phyloP scores from a whole-genome alignment of 2,113 vertebrate species.

The Trinectes maculatus region DNA sequence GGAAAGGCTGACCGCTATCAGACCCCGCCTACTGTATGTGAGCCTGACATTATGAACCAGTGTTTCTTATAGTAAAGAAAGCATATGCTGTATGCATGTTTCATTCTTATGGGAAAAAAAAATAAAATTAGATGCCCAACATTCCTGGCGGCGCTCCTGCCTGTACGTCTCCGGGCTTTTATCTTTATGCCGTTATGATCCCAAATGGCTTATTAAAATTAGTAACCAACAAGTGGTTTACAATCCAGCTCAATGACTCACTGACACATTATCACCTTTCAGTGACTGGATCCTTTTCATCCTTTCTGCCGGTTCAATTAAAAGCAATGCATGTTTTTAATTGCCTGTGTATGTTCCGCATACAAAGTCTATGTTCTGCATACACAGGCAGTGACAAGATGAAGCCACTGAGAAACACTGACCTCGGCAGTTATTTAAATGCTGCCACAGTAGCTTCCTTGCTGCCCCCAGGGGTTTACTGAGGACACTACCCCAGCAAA shows the following conservation, averaged over 20 bases:
- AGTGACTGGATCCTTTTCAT: constrained; percentile 17
- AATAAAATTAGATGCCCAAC: too few relatives aligned
- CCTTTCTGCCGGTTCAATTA: constrained; percentile 9
- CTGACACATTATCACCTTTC: constrained; percentile 17
- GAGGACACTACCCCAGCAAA: constrained; percentile 18
- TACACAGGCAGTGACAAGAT: not conserved
- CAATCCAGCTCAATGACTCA: constrained; percentile 29
- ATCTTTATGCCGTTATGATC: constrained; percentile 12
- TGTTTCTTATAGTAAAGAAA: not conserved
- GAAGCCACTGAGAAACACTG: constrained; percentile 31
- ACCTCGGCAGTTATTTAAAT: constrained; percentile 36
- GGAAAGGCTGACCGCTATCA: constrained; percentile 17
- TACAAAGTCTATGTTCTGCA: not conserved
- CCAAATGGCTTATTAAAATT: constrained; percentile 43
- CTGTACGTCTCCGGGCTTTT: constrained; percentile 26
- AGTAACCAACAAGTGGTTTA: constrained; percentile 15
- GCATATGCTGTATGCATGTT: not conserved
- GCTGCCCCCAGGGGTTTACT: constrained; percentile 21
- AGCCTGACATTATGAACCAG: not conserved
- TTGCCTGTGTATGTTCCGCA: too few relatives aligned
- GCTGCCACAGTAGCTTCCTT: constrained; percentile 26
- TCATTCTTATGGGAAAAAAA: too few relatives aligned
- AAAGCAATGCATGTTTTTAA: too few relatives aligned
- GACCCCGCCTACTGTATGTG: constrained; percentile 6
- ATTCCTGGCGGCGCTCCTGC: too few relatives aligned